phyloP scores from a whole-genome alignment of 2,888 invertebrate genomes.

The Netelia inedita region DNA sequence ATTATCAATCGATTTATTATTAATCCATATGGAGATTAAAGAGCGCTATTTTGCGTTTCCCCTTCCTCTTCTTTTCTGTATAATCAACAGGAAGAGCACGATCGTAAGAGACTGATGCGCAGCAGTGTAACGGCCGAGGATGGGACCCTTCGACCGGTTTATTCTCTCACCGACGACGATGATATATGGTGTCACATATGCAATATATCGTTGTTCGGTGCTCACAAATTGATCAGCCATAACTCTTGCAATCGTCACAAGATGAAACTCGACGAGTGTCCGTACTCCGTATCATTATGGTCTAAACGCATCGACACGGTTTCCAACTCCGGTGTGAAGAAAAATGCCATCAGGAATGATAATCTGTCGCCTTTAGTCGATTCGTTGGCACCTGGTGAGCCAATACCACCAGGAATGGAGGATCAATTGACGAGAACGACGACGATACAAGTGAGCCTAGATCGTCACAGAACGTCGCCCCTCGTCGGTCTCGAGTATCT shows the following conservation, averaged over 20 bases:
- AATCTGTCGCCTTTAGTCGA: slow-evolving; percentile 72
- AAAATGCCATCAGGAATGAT: slow-evolving; percentile 51
- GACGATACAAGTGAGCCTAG: slow-evolving; percentile 86
- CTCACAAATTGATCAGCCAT: slow-evolving; percentile 83
- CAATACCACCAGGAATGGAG: slow-evolving; percentile 90
- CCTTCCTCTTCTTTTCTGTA: slow-evolving; percentile 10
- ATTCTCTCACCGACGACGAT: slow-evolving; percentile 83
- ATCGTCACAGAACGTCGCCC: slow-evolving; percentile 86
- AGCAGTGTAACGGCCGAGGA: slow-evolving; percentile 84
- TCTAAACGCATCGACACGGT: slow-evolving; percentile 81
- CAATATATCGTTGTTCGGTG: slow-evolving; percentile 83
- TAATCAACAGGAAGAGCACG: slow-evolving; percentile 81
- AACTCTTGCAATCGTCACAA: slow-evolving; percentile 84
- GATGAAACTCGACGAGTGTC: slow-evolving; percentile 83
- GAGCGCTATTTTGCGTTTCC: slow-evolving; percentile 26
- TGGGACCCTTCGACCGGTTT: slow-evolving; percentile 83
- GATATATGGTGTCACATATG: slow-evolving; percentile 85
- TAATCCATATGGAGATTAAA: background rate
- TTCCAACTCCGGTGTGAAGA: slow-evolving; percentile 74
- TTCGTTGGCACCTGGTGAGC: slow-evolving; percentile 88
- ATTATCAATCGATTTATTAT: slow-evolving; percentile 3
- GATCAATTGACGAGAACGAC: slow-evolving; percentile 86
- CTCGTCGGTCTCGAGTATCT: slow-evolving; percentile 92
- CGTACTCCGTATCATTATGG: slow-evolving; percentile 83
- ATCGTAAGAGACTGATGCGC: slow-evolving; percentile 83